Conservation (phyloP, 2,888 invertebrate genomes). For the Tridacna gigas region DNA sequence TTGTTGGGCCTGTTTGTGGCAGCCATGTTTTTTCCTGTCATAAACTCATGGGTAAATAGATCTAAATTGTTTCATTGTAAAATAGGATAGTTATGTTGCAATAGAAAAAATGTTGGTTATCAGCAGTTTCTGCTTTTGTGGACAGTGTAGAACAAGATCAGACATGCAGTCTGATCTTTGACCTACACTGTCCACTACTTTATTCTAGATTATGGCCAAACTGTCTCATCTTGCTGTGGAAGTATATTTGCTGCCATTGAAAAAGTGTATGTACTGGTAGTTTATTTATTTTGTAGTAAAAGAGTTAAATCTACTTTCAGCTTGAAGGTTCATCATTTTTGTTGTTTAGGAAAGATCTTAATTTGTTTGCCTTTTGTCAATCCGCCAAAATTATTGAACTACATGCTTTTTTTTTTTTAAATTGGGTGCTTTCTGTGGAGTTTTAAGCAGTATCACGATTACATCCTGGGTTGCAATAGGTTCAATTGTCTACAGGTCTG, state of each 20-base stretch:
- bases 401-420: too few species aligned
- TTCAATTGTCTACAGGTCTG: conserved; percentile 63
- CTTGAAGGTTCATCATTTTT: conserved; percentile 27
- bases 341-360: too few species aligned
- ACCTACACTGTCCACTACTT: too few species aligned
- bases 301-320: not conserved
- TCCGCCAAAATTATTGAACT: too few species aligned
- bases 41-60: conserved; percentile 76
- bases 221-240: too few species aligned
- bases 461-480: conserved; percentile 74
- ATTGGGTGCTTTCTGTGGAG: conserved; percentile 73
- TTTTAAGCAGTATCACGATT: conserved; percentile 64
- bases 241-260: too few species aligned
- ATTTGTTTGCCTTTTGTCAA: too few species aligned
- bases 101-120: not conserved
- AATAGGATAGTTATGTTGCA: not conserved
- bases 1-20: conserved; percentile 74
- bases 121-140: not conserved
- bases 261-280: too few species aligned
- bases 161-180: too few species aligned
- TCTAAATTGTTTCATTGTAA: not conserved
- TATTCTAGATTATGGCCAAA: too few species aligned
- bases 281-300: too few species aligned
- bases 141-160: too few species aligned
- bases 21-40: conserved; percentile 78